Evolutionary conservation across 2,888 invertebrate species (phyloP), one percentile per base, ranked within the genome.

Genomic region (Epistrophella euchroma): DNA sequence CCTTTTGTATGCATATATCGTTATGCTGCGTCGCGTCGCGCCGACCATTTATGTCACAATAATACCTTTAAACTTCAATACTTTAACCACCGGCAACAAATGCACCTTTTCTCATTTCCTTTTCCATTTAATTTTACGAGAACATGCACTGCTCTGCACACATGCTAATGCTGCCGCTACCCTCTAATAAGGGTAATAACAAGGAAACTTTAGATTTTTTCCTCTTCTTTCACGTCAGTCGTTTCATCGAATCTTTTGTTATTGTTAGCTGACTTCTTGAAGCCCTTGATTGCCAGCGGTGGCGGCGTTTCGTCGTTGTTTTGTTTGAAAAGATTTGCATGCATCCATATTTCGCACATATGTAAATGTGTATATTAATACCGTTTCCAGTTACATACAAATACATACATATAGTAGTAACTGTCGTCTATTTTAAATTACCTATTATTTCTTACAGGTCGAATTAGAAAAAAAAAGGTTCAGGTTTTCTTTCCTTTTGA

Each of bases 171-270:
- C 73, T 40, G 83, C 60, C 73, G 73, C 68, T 79, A 78, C 73
- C 78, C 60, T 78, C 82, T 83, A 77, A 77, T 82, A 82, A 77
- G 82, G 77, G 77, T 72, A 82, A 77, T 72, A 77, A 77, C 77
- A 82, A 68, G 45, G 58, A 47, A 78, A 60, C 77, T 76, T 19
- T 58, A 17, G 52, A 70, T 76, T 80, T 37, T 37, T 55, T 68
- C 22, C 37, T 56, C 40, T 15, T 64, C 68, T 56, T 62, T 56
- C 7, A 50, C 35, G 17, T 71, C 60, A 50, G 17, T 71, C 60
- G 60, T 71, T 22, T 70, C 40, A 25, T 70, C 9, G 22, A 32
- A 10, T 22, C 56, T 66, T 66, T 64, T 64, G 17, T 28, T 45
- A 1, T 28, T 58, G 17, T 43, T 58, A 25, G 35, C 19, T 10